Evolutionary conservation across 1,140 invertebrate genomes (phyloP).

Genomic region (Ctenoplectra terminalis): DNA sequence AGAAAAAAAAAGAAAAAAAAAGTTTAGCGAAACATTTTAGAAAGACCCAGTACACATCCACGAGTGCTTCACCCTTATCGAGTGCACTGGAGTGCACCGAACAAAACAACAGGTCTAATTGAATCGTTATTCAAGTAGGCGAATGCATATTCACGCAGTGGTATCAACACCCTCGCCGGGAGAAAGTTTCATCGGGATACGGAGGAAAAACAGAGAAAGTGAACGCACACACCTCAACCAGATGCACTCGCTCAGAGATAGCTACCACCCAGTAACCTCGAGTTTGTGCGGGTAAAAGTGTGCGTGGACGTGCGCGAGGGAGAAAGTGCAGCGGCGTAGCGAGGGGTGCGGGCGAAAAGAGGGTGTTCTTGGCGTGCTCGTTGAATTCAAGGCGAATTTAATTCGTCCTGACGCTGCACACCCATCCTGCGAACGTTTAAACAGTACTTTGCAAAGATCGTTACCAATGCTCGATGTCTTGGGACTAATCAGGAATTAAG

Average conservation of each 20-base stretch:
- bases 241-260: not conserved
- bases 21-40: not conserved
- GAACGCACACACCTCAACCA: not conserved
- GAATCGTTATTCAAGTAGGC: constrained; percentile 43
- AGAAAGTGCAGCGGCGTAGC: not conserved
- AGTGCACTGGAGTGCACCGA: not conserved
- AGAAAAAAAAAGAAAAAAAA: too few species aligned
- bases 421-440: not conserved
- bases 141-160: constrained; percentile 3
- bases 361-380: constrained; percentile 10
- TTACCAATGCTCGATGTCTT: not conserved
- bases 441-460: not conserved
- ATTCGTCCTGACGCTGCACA: not conserved
- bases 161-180: constrained; percentile 11
- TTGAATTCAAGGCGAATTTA: constrained; percentile 11
- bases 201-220: constrained; percentile 34
- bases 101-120: constrained; percentile 34
- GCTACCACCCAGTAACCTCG: not conserved
- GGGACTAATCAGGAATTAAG: not conserved
- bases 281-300: not conserved
- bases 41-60: not conserved
- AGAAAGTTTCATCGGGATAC: constrained; percentile 15
- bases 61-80: not conserved
- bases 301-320: not conserved
- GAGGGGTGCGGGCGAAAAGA: not conserved